Evolutionary conservation across 2,888 invertebrate genomes (phyloP).

Genomic region (Melikaiella ostensackeni): DNA sequence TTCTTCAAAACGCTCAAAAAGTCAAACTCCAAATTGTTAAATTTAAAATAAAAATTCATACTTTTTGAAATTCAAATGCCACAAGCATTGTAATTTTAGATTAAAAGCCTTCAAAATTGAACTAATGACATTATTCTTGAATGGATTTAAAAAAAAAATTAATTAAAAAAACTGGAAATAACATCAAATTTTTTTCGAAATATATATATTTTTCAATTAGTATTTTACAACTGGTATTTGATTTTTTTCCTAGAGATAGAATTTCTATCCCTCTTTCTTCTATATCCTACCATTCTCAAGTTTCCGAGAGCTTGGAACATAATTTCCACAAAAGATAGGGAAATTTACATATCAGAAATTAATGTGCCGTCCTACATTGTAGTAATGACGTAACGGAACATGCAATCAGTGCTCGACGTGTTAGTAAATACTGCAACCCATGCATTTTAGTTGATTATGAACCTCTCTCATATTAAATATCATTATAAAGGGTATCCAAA

Average conservation of each 20-base stretch:
- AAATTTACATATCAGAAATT: slow-evolving; percentile 32
- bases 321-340: slow-evolving; percentile 28
- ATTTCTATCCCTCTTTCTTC: not conserved
- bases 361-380: slow-evolving; percentile 8
- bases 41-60: too few relatives aligned
- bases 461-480: not conserved
- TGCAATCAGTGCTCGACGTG: not conserved
- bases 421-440: not conserved
- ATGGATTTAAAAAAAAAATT: too few relatives aligned
- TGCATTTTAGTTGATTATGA: not conserved
- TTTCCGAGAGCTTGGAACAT: slow-evolving; percentile 2
- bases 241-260: not conserved
- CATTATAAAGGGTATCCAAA: not conserved
- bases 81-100: too few relatives aligned
- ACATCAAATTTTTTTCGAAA: too few relatives aligned
- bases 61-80: too few relatives aligned
- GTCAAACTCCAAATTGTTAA: too few relatives aligned
- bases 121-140: too few relatives aligned
- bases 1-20: too few relatives aligned
- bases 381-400: not conserved
- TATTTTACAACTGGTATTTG: not conserved
- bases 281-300: not conserved
- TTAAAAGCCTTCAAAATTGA: too few relatives aligned
- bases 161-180: too few relatives aligned
- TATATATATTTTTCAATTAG: too few relatives aligned